Evolutionary conservation across 2,888 invertebrate genomes (phyloP).

Genomic region (Deroplatys truncata): DNA sequence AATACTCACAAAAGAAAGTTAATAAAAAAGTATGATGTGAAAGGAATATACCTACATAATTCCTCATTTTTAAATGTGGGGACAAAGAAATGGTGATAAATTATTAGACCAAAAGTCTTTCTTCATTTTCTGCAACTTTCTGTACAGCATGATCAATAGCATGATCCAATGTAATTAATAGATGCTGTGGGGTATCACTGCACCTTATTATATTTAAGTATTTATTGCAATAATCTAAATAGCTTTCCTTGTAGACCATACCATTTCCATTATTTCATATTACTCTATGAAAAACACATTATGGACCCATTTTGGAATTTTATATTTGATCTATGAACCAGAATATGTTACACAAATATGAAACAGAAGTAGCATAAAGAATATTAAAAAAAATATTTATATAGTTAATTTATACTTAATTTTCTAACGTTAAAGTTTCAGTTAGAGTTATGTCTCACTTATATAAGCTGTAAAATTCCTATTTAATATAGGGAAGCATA

Average conservation of each 20-base stretch:
- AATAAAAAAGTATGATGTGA: too few species aligned
- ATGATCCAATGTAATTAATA: neutral
- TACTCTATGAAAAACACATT: neutral
- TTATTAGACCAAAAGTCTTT: neutral
- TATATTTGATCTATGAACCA: neutral
- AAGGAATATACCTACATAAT: too few species aligned
- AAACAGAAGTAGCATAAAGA: too few species aligned
- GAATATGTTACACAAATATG: too few species aligned
- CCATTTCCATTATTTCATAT: neutral
- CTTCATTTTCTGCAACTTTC: neutral
- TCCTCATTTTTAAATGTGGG: too few species aligned
- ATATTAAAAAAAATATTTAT: too few species aligned
- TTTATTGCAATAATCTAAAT: neutral
- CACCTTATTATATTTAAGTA: conserved; percentile 7
- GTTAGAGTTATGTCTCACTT: neutral
- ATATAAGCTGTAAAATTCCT: neutral
- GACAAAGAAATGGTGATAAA: too few species aligned
- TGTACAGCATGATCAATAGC: neutral
- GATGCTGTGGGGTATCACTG: conserved; percentile 22
- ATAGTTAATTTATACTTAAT: neutral
- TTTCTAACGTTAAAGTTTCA: neutral
- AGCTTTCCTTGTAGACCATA: neutral
- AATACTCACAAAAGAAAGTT: too few species aligned
- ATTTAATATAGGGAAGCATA: neutral
- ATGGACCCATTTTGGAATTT: neutral